Evolutionary conservation across 2,888 invertebrate genomes (phyloP), one percentile per base, ranked within the genome.

Genomic region (Drosophila subsilvestris): DNA sequence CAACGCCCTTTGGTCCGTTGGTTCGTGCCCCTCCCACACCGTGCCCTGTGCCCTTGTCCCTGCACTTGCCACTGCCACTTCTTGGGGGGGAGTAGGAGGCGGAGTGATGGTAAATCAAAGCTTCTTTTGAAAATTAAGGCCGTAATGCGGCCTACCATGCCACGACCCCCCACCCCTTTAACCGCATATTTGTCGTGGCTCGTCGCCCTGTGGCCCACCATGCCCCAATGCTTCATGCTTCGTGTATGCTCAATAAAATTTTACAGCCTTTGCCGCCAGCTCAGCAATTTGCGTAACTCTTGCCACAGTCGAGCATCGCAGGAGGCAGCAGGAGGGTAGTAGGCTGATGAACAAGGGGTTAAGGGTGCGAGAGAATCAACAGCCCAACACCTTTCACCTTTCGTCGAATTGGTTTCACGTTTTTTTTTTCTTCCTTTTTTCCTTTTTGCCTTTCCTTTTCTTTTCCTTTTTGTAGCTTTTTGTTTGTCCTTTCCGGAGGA

Each of bases 201-300:
- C 57, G 72, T 61, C 67, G 67, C 48, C 61, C n/a, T 2, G 14
- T 37, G 14, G 14, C 37, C 37, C 6, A n/a, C 37, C 14, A 1
- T 37, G 14, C 37, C 37, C 37, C 14, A 37, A 37, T 37, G 37
- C 37, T 37, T 37, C 37, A 37, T 37, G 37, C 37, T 63, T 75
- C 58, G 58, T 65, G 77, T 72, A 69, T 78, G 88, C 75, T 69
- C 78, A 89, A 85, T 85, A 87, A 85, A 87, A 85, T 89, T 87
- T 87, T 85, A 85, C 74, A 78, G 72, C 88, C 56, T 78, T 84
- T 87, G 76, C 85, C 88, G 76, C 85, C 88, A 87, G 88, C 86
- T 51, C 86, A 85, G 89, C 89, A 89, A 85, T 89, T 85, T 89
- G 83, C 76, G 80, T 87, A 78, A 74, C 82, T 77, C 73, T 84